Percentiles rank a stretch among this genome's conserved stretches.
phyloP scores from a whole-genome alignment of 1,140 invertebrate genomes.

The Pseudachorutes palmiensis region DNA sequence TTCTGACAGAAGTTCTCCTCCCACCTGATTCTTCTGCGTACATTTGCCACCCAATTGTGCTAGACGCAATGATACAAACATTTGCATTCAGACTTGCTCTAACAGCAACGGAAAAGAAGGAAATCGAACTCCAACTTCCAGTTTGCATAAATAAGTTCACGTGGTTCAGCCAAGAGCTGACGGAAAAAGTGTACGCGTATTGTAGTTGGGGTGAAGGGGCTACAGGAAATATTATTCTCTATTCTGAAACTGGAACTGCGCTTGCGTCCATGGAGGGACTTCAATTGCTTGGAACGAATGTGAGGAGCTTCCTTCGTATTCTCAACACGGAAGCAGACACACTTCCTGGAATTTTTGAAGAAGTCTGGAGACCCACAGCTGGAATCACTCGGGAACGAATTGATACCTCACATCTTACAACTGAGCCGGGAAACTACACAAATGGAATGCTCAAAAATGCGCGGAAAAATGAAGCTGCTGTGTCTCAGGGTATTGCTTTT shows the following conservation, averaged over 20 bases:
- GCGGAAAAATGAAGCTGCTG: not conserved
- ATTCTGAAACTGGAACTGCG: not conserved
- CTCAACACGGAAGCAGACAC: not conserved
- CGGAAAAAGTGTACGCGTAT: not conserved
- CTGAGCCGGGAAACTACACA: not conserved
- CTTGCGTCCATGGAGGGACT: not conserved
- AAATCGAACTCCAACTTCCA: constrained; percentile 16
- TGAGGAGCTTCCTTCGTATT: not conserved
- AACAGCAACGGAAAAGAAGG: not conserved
- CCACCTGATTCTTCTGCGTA: not conserved
- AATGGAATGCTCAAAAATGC: not conserved
- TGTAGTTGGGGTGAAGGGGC: not conserved
- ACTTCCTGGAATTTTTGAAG: not conserved
- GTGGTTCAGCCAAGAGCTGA: constrained; percentile 5
- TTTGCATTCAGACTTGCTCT: constrained; percentile 1
- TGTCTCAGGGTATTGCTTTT: too few species aligned
- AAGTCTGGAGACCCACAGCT: not conserved
- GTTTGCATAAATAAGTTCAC: constrained; percentile 25
- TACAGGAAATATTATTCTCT: not conserved
- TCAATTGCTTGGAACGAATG: not conserved
- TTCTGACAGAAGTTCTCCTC: not conserved
- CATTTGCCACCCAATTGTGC: constrained; percentile 24
- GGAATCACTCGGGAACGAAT: not conserved
- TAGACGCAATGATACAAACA: constrained; percentile 25
- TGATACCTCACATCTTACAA: not conserved